Conservation (phyloP, 2,888 invertebrate species). For the Bedellia somnulentella region DNA sequence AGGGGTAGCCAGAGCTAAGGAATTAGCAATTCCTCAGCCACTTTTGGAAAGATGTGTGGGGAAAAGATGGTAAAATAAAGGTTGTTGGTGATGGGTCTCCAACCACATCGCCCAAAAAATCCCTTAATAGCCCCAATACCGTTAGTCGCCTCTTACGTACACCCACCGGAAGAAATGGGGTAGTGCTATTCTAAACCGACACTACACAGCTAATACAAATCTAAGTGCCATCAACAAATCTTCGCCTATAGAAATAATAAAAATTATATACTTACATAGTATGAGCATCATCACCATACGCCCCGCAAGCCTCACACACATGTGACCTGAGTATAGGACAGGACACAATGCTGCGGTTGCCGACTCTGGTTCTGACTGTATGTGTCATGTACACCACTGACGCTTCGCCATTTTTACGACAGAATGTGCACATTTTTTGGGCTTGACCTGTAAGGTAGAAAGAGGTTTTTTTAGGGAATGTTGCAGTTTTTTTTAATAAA, state of each 20-base stretch:
- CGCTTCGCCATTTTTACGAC: conserved; percentile 45
- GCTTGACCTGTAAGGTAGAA: too few species aligned
- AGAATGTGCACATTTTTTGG: conserved; percentile 36
- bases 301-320: conserved; percentile 33
- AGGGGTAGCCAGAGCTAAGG: too few species aligned
- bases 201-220: too few species aligned
- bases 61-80: too few species aligned
- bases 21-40: too few species aligned
- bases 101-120: too few species aligned
- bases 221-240: neutral
- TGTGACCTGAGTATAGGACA: conserved; percentile 42
- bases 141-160: neutral
- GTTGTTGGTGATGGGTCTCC: too few species aligned
- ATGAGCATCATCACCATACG: conserved; percentile 39
- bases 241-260: neutral
- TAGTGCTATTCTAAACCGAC: too few species aligned
- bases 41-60: too few species aligned
- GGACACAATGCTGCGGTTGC: conserved; percentile 25
- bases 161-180: neutral
- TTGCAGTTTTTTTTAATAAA: too few species aligned
- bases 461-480: too few species aligned
- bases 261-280: conserved; percentile 34
- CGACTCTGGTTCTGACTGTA: conserved; percentile 27
- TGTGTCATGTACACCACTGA: conserved; percentile 38
- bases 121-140: neutral